phyloP scores from a whole-genome alignment of 2,888 invertebrate species.

The Cordilura impudica region DNA sequence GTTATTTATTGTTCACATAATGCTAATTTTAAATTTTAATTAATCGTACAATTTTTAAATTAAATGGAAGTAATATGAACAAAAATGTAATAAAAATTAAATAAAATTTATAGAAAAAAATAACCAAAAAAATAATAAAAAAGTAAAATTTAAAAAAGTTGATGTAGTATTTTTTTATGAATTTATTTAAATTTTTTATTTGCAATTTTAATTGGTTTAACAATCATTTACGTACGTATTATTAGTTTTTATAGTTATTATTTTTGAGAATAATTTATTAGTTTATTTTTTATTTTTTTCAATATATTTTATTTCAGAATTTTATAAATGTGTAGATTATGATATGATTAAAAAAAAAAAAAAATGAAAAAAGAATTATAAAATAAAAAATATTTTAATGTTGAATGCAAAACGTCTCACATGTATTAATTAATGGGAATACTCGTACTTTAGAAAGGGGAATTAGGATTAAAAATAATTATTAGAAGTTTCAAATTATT shows the following conservation, averaged over 20 bases:
- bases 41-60: constrained; percentile 51
- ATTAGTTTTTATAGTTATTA: constrained; percentile 19
- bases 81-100: constrained; percentile 6
- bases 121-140: constrained; percentile 3
- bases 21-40: constrained; percentile 35
- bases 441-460: no score
- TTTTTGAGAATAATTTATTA: background rate
- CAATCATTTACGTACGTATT: background rate
- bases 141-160: background rate
- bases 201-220: background rate
- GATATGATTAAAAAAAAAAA: constrained; percentile 15
- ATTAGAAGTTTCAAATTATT: no score
- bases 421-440: no score
- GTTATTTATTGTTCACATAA: constrained; percentile 51
- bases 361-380: constrained; percentile 7
- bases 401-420: constrained; percentile 46
- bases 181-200: background rate
- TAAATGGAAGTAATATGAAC: constrained; percentile 23
- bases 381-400: constrained; percentile 55
- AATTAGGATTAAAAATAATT: no score
- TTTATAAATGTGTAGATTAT: constrained; percentile 19
- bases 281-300: constrained; percentile 19
- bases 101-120: background rate
- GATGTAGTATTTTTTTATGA: background rate
- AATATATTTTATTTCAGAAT: background rate